phyloP scores from a whole-genome alignment of 2,797 vertebrate species.

The Danio jaintianensis region DNA sequence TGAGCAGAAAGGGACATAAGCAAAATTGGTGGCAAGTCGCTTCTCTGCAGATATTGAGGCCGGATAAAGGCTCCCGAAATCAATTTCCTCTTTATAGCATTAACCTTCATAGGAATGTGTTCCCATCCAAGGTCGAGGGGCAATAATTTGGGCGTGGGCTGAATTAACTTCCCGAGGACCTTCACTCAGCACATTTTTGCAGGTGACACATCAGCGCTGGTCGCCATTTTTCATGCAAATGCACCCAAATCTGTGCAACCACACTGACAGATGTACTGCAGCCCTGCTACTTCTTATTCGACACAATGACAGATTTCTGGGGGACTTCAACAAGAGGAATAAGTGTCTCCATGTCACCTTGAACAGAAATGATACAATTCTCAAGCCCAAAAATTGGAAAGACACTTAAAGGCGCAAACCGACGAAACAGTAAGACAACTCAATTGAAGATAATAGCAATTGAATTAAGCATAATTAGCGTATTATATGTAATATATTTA shows the following conservation, averaged over 20 bases:
- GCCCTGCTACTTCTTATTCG: constrained; percentile 28
- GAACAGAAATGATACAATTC: background rate
- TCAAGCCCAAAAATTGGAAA: background rate
- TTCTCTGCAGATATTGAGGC: constrained; percentile 66
- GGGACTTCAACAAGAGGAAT: constrained; percentile 22
- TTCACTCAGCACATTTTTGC: constrained; percentile 62
- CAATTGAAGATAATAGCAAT: no score
- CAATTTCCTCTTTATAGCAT: constrained; percentile 73
- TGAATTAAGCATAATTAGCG: no score
- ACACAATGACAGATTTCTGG: constrained; percentile 14
- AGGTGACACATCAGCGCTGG: constrained; percentile 38
- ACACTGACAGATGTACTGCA: constrained; percentile 36
- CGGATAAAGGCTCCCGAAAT: constrained; percentile 67
- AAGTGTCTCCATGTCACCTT: background rate
- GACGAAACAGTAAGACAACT: background rate
- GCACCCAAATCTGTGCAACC: constrained; percentile 16
- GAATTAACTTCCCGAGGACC: constrained; percentile 72
- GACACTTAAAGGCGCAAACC: background rate
- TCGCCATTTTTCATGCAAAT: constrained; percentile 45
- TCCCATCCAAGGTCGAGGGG: constrained; percentile 76
- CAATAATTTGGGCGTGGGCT: constrained; percentile 69
- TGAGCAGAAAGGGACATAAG: constrained; percentile 68
- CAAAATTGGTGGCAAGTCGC: constrained; percentile 64
- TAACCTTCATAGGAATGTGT: constrained; percentile 75
- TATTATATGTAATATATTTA: no score